These are phyloP conservation scores for Urocynchramus pylzowi DNA, from an alignment of 2,113 vertebrate species.

Conservation along the genomic window DNA sequence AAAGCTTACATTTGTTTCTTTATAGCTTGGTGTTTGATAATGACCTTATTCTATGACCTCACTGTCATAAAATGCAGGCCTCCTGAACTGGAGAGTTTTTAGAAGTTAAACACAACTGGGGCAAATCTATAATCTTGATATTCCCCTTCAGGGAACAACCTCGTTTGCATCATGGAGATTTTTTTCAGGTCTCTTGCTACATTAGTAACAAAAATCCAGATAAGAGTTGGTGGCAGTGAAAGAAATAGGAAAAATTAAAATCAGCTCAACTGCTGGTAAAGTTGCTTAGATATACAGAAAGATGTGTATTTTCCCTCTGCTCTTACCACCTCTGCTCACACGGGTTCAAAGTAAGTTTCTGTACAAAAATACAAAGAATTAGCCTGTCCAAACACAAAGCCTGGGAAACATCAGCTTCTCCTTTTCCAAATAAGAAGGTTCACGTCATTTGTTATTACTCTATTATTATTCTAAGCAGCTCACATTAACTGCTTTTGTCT, in stretches of 20 bases:
- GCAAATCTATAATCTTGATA: neutral
- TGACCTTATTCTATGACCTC: neutral
- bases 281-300: neutral
- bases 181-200: neutral
- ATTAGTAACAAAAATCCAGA: neutral
- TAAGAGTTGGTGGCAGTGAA: neutral
- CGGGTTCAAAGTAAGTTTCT: neutral
- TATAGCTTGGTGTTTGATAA: neutral
- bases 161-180: neutral
- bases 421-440: neutral
- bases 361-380: neutral
- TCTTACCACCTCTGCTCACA: neutral
- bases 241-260: neutral
- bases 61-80: neutral
- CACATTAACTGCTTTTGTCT: neutral
- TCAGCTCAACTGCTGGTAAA: neutral
- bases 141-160: neutral
- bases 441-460: neutral
- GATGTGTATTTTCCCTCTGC: neutral
- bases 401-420: slow-evolving; percentile 21
- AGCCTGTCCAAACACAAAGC: slow-evolving; percentile 15
- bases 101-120: neutral
- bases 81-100: neutral
- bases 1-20: neutral
- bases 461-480: neutral